Base-by-base conservation (phyloP, 2,113 vertebrate species). In the Etheostoma cragini region DNA sequence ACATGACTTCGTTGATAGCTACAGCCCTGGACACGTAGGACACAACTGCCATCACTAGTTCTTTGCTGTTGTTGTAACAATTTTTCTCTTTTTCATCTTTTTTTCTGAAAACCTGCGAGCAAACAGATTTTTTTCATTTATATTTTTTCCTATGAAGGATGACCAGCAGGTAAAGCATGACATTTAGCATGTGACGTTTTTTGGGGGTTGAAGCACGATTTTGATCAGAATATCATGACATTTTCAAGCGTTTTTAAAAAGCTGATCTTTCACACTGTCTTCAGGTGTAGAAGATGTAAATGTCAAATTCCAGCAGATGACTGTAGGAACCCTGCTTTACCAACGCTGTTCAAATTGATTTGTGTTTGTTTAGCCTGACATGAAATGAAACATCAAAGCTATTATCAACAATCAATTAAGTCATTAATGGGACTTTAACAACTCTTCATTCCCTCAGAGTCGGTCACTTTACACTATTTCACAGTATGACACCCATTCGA, bases 351-450 rank as follows among this genome's bases (percentile, higher is more conserved):
- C 5, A 5, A 21, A 8, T n/a, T 1, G 46, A 53, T 57, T 19
- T 35, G 67, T 49, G 57, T 71, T 57, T 26, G 60, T 64, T 70
- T 8, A 61, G 57, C 56, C 80, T 33, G 58, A 62, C n/a, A 82
- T 72, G 81, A 76, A 63, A 79, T 52, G 72, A 19, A 72, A 89
- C 84, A 83, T 83, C 75, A 52, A 76, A 73, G 82, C 80, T 64
- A 45, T 65, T 61, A 71, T 58, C 68, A 62, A 87, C 77, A 78
- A 42, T 50, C 50, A 70, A 42, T 50, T 54, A 63, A 62, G n/a
- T 30, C 3, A 30, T 30, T 30, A 71, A 76, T 16, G 67, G 62
- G 35, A 60, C 46, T 65, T 85, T 17, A 53, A 71, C 63, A 5
- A 58, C 58, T 76, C 67, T 26, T 56, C 58, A 1, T 45, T 61